A percentile compares a stretch with the other conserved stretches of the same genome.
phyloP scores from a whole-genome alignment of 1,140 invertebrate species.

The Spodoptera frugiperda region DNA sequence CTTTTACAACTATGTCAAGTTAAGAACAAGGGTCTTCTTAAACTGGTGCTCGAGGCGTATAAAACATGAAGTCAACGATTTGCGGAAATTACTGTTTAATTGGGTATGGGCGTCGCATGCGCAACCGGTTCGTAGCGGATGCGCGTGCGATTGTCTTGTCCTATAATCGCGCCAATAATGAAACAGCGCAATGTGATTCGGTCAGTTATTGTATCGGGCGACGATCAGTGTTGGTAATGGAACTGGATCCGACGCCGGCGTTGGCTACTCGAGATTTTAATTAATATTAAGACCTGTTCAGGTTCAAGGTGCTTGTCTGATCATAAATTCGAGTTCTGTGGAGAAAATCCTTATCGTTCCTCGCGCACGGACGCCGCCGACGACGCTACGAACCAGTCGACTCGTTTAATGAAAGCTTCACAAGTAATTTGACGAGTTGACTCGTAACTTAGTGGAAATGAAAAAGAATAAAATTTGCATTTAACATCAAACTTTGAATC shows the following conservation, averaged over 20 bases:
- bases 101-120: conserved; percentile 50
- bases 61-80: conserved; percentile 45
- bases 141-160: conserved; percentile 20
- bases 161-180: conserved; percentile 31
- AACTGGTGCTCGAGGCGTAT: neutral
- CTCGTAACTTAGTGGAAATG: neutral
- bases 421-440: neutral
- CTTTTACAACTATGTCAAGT: neutral
- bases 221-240: conserved; percentile 23
- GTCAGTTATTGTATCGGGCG: conserved; percentile 31
- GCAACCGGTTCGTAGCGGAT: conserved; percentile 46
- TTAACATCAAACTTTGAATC: neutral
- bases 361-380: neutral
- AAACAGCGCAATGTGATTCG: conserved; percentile 1
- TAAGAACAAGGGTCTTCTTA: neutral
- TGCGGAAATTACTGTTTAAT: conserved; percentile 58
- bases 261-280: conserved; percentile 29
- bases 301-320: conserved; percentile 34
- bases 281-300: conserved; percentile 43
- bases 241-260: conserved; percentile 2
- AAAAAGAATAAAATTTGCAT: neutral
- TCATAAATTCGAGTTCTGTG: conserved; percentile 15
- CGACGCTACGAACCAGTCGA: neutral
- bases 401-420: conserved; percentile 7
- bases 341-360: conserved; percentile 31